Evolutionary conservation across 2,113 vertebrate genomes (phyloP).

Genomic region (Chaenocephalus aceratus): DNA sequence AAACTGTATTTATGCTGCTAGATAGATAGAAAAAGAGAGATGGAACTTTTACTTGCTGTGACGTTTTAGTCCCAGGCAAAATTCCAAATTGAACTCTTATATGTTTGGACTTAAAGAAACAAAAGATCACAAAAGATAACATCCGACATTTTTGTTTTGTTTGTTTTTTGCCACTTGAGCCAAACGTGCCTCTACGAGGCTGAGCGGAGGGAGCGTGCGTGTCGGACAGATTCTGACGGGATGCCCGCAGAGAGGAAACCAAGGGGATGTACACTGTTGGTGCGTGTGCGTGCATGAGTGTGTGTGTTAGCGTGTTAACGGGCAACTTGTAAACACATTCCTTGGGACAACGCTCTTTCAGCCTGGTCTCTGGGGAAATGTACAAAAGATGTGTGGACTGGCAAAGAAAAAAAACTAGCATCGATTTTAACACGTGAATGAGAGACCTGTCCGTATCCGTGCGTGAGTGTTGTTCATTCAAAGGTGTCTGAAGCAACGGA

Average conservation of each 20-base stretch:
- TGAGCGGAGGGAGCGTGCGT: slow-evolving; percentile 91
- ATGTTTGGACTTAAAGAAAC: slow-evolving; percentile 88
- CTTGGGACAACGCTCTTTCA: slow-evolving; percentile 93
- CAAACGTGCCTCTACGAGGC: slow-evolving; percentile 99
- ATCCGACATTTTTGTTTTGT: slow-evolving; percentile 67
- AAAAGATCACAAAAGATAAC: slow-evolving; percentile 67
- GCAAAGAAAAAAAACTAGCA: slow-evolving; percentile 86
- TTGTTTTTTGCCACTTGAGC: slow-evolving; percentile 95
- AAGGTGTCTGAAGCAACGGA: slow-evolving; percentile 75
- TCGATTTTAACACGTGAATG: slow-evolving; percentile 65
- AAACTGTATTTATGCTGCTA: slow-evolving; percentile 99
- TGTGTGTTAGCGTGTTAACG: slow-evolving; percentile 78
- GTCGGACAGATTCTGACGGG: slow-evolving; percentile 91
- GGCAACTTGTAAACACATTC: slow-evolving; percentile 99
- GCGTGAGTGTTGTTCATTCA: slow-evolving; percentile 72
- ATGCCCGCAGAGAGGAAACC: slow-evolving; percentile 92
- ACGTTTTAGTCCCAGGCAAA: slow-evolving; percentile 99
- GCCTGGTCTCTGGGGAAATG: slow-evolving; percentile 94
- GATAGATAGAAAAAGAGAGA: slow-evolving; percentile 83
- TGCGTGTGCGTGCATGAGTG: slow-evolving; percentile 64
- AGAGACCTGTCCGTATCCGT: slow-evolving; percentile 68
- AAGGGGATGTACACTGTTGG: slow-evolving; percentile 88
- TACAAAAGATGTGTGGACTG: slow-evolving; percentile 91
- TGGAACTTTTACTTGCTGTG: slow-evolving; percentile 94
- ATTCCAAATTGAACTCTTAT: slow-evolving; percentile 95